phyloP scores from a whole-genome alignment of 53 echinoderm and acorn worm species.

The Hippasteria phrygiana region DNA sequence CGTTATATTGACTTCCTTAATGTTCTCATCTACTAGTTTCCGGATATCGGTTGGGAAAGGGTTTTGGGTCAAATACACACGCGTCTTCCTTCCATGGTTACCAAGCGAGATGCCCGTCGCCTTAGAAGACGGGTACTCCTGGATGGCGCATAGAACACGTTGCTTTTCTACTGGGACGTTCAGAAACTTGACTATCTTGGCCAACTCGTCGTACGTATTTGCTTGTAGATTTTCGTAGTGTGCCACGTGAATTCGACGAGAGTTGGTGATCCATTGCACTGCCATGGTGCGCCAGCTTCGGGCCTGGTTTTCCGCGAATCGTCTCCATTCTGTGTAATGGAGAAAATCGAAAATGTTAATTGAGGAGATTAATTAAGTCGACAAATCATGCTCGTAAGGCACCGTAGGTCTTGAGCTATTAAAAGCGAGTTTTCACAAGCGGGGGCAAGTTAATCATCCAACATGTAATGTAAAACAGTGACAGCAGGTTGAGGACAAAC shows the following conservation, averaged over 20 bases:
- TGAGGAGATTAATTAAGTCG: not conserved
- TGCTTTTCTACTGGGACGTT: conserved; percentile 61
- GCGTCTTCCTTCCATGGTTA: conserved; percentile 75
- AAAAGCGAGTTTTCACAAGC: too few species aligned
- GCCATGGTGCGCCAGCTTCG: conserved; percentile 67
- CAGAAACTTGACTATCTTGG: conserved; percentile 74
- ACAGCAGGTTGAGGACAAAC: too few species aligned
- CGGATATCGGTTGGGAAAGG: conserved; percentile 51
- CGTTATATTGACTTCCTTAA: conserved; percentile 52
- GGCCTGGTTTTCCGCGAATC: conserved; percentile 57
- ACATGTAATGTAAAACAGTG: too few species aligned
- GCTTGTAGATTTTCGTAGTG: conserved; percentile 74
- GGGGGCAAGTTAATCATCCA: too few species aligned
- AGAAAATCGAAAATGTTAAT: not conserved
- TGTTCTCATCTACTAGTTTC: conserved; percentile 43
- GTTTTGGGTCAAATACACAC: conserved; percentile 70
- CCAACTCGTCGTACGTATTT: conserved; percentile 68
- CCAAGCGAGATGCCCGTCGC: conserved; percentile 78
- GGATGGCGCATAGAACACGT: conserved; percentile 74
- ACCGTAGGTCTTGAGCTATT: too few species aligned
- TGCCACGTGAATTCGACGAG: conserved; percentile 62
- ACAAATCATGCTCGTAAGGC: too few species aligned
- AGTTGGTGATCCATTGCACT: conserved; percentile 71
- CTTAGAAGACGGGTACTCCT: conserved; percentile 73
- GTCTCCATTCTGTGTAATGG: conserved; percentile 64